Percentiles rank a stretch among this genome's conserved stretches.
These are phyloP conservation scores for Nipponia nippon DNA, from an alignment of 2,113 vertebrate genomes.

Conservation along the genomic window DNA sequence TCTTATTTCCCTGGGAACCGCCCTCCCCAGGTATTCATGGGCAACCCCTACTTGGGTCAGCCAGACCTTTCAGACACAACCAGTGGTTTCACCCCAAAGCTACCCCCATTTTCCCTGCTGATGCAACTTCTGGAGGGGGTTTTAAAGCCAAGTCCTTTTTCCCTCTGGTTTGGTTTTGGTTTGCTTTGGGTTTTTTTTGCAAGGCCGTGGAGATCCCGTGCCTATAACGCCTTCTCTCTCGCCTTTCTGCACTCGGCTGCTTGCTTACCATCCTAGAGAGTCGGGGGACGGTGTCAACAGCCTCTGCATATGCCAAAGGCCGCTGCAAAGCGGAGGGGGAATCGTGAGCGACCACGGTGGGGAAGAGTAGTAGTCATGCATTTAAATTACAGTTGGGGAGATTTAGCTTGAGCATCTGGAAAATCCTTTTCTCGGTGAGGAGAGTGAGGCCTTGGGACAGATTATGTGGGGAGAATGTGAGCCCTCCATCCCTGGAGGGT, in stretches of 20 bases:
- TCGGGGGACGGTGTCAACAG: background rate
- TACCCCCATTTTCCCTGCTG: background rate
- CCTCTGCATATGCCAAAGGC: background rate
- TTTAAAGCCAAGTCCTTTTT: background rate
- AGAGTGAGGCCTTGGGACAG: background rate
- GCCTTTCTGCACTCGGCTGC: background rate
- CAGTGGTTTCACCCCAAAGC: background rate
- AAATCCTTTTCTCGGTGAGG: background rate
- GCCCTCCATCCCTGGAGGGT: background rate
- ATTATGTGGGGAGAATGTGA: background rate
- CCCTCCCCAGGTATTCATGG: background rate
- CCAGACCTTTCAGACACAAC: background rate
- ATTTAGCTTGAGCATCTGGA: background rate
- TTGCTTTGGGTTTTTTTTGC: background rate
- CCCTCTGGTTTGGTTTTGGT: background rate
- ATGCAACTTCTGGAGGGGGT: background rate
- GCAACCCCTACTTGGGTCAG: background rate
- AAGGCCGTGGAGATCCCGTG: background rate
- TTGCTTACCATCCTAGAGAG: background rate
- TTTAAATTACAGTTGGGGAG: background rate
- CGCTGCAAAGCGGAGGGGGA: background rate
- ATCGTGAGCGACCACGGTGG: rapidly evolving
- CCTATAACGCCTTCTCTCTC: background rate
- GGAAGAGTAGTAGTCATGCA: background rate
- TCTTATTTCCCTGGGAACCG: background rate